A percentile compares a stretch with the other conserved stretches of the same genome.
These are phyloP conservation scores for Zaprionus capensis DNA, from an alignment of 1,140 invertebrate genomes.

Conservation along the genomic window DNA sequence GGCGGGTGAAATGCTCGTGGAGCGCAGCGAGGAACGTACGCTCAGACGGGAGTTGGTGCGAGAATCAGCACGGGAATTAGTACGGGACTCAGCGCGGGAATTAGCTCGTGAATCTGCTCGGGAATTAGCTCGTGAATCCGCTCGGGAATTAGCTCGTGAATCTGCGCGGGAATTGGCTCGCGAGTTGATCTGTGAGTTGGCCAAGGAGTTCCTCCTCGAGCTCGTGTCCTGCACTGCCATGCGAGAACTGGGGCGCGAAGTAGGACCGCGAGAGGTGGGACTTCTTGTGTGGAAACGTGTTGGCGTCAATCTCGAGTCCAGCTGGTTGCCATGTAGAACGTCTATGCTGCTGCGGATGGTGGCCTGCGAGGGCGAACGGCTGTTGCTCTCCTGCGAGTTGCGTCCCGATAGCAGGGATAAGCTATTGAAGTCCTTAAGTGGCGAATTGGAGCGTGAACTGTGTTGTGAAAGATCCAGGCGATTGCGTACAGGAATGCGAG, in stretches of 20 bases:
- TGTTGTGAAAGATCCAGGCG: slow-evolving; percentile 49
- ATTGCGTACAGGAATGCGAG: slow-evolving; percentile 72
- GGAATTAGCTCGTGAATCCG: slow-evolving; percentile 6
- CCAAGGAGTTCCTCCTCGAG: neutral
- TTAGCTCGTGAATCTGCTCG: neutral
- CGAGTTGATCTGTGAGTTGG: slow-evolving; percentile 1
- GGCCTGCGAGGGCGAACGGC: slow-evolving; percentile 60
- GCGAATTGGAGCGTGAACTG: slow-evolving; percentile 66
- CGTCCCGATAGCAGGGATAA: slow-evolving; percentile 34
- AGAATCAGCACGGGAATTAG: slow-evolving; percentile 62
- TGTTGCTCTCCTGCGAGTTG: slow-evolving; percentile 57
- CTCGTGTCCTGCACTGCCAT: slow-evolving; percentile 53
- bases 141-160: slow-evolving; percentile 16
- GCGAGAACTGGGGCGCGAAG: slow-evolving; percentile 66
- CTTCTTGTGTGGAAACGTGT: slow-evolving; percentile 52
- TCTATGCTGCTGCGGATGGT: slow-evolving; percentile 44
- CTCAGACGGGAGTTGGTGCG: slow-evolving; percentile 74
- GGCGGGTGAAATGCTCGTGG: slow-evolving; percentile 66
- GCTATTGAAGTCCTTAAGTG: slow-evolving; percentile 50
- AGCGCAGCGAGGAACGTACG: slow-evolving; percentile 60
- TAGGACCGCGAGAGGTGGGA: slow-evolving; percentile 49
- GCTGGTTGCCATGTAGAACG: neutral
- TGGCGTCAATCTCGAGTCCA: slow-evolving; percentile 32
- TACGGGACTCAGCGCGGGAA: slow-evolving; percentile 20
- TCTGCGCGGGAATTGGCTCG: slow-evolving; percentile 12